Percentiles rank a stretch among this genome's conserved stretches.
Conservation (phyloP, 92 coral and sea anemone species). For the Epizoanthus stellaris region DNA sequence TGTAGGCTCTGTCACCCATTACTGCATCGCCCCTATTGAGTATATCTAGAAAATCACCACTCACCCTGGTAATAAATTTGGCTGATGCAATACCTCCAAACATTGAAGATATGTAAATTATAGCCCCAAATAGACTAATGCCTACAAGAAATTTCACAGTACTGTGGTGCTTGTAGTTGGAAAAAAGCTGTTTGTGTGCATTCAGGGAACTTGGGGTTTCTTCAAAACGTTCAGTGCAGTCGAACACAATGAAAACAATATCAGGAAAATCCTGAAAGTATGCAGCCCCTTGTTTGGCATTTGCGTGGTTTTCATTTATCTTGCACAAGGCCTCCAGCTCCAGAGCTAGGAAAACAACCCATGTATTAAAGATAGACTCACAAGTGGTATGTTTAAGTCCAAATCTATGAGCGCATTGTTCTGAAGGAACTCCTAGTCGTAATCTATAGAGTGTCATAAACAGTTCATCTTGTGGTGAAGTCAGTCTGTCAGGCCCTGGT, state of each 20-base stretch:
- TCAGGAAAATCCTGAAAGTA: conserved; percentile 43
- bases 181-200: conserved; percentile 28
- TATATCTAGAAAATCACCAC: conserved; percentile 37
- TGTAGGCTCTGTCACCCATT: conserved; percentile 48
- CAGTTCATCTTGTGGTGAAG: conserved; percentile 40
- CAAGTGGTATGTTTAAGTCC: conserved; percentile 36
- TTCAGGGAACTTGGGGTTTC: conserved; percentile 54
- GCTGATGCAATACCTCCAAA: conserved; percentile 47
- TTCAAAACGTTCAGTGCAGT: conserved; percentile 42
- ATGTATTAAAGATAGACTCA: conserved; percentile 49
- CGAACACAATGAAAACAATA: conserved; percentile 52
- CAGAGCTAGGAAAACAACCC: conserved; percentile 55
- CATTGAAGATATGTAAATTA: conserved; percentile 29
- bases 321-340: conserved; percentile 46
- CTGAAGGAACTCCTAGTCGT: conserved; percentile 24
- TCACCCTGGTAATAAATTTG: conserved; percentile 14
- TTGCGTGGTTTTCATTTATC: conserved; percentile 36
- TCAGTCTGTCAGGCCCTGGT: conserved; percentile 54
- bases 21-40: conserved; percentile 38
- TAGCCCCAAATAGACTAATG: conserved; percentile 41
- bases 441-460: conserved; percentile 53
- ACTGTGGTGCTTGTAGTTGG: conserved; percentile 52
- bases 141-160: conserved; percentile 48
- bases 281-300: conserved; percentile 17
- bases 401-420: conserved; percentile 48